Percentiles rank a stretch among this genome's conserved stretches.
Evolutionary conservation across 1,140 invertebrate species (phyloP).

Genomic region (Trichonephila clavipes): DNA sequence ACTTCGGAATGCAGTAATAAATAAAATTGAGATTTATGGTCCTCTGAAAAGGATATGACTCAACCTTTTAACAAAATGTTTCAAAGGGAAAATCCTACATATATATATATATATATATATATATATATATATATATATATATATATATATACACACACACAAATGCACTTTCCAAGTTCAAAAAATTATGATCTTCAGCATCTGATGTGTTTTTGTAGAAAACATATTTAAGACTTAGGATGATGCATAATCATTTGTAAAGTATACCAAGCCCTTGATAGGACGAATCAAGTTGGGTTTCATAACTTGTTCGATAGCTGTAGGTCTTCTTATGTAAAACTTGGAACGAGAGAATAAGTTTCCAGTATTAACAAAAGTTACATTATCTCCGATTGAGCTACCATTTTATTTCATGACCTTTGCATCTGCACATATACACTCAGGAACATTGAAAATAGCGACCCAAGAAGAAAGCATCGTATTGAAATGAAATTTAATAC

Average conservation of each 20-base stretch:
- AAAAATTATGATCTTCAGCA: not conserved
- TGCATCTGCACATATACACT: not conserved
- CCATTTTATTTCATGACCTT: slow-evolving; percentile 13
- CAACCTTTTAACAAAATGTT: no score
- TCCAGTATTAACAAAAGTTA: slow-evolving; percentile 16
- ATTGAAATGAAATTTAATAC: no score
- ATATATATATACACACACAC: no score
- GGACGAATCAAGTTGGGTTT: not conserved
- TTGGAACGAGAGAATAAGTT: slow-evolving; percentile 16
- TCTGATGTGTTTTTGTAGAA: not conserved
- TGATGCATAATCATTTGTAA: not conserved
- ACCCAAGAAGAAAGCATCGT: no score
- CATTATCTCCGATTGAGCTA: not conserved
- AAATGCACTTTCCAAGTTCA: not conserved
- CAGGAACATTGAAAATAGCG: no score
- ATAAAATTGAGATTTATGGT: no score
- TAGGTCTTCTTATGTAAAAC: not conserved
- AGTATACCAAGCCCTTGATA: not conserved
- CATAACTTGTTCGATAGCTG: not conserved
- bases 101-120: no score
- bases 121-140: no score
- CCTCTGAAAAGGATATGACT: no score
- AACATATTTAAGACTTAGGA: not conserved
- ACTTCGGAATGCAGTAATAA: no score
- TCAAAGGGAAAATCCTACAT: no score